Conservation (phyloP, 2,797 vertebrate genomes). For the Gorsachius magnificus region DNA sequence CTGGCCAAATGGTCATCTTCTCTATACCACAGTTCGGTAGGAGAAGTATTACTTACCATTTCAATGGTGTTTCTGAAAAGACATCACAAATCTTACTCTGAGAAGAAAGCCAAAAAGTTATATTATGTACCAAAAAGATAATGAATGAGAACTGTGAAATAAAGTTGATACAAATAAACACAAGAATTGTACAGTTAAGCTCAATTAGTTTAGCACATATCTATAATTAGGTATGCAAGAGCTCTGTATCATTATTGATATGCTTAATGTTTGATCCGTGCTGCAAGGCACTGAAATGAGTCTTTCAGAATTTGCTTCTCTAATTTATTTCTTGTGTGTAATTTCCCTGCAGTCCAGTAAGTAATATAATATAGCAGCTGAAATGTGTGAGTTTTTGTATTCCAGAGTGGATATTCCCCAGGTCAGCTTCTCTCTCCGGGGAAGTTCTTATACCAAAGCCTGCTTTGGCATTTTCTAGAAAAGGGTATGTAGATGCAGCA, state of each 20-base stretch:
- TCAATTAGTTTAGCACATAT: background rate
- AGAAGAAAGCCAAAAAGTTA: background rate
- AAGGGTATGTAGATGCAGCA: background rate
- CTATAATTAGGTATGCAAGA: background rate
- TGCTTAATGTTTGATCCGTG: background rate
- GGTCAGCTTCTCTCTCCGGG: background rate
- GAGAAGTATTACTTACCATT: background rate
- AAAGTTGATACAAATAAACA: background rate
- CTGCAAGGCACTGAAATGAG: background rate
- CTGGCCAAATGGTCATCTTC: background rate
- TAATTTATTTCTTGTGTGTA: background rate
- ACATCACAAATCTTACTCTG: background rate
- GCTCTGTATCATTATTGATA: background rate
- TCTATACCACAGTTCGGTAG: background rate
- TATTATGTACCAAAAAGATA: background rate
- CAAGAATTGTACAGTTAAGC: background rate
- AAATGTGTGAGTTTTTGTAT: background rate
- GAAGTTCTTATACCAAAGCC: background rate
- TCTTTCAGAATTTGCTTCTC: background rate
- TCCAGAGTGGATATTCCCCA: background rate
- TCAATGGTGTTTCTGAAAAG: background rate
- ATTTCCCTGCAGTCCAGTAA: background rate
- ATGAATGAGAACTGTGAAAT: background rate
- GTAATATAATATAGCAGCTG: background rate
- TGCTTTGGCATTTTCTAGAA: background rate